Evolutionary conservation across 2,113 vertebrate genomes (phyloP), one percentile per base, ranked within the genome.

Genomic region (Plectropomus leopardus): DNA sequence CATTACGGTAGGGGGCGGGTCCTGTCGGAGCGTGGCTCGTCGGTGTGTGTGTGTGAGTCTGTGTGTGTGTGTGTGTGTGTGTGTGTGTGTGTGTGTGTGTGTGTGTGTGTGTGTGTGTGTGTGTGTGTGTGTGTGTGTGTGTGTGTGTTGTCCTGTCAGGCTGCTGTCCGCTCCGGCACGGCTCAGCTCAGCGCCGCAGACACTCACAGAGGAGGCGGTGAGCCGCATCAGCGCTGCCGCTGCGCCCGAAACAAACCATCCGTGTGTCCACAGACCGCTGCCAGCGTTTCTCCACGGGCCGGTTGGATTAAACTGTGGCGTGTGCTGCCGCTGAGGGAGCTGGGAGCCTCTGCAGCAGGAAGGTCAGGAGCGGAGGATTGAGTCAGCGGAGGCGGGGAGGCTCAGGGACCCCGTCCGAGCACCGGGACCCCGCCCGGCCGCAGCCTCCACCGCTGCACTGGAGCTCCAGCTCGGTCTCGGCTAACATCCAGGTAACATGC

Each of bases 1-100:
- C 4, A 55, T 76, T 93, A 92, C 92, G 88, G 92, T 92, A 92
- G 42, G 45, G 53, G 92, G 86, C 78, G 88, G 80, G 75, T 71
- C 72, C 73, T 70, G 57, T 13, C 19, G 86, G 81, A 86, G 85
- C 92, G 86, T 92, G 92, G 86, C 72, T n/a, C 77, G 57, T 57
- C 63, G 60, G 50, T 75, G 89, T 84, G 90, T 88, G 90, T 89
- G 85, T 87, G 67, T 78, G n/a, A 65, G 71, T 72, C 82, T 86
- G 57, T 81, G 77, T 74, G 83, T 83, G n/a, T n/a, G n/a, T n/a
- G n/a, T n/a, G n/a, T n/a, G n/a, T n/a, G n/a, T n/a, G n/a, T n/a
- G n/a, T n/a, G n/a, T n/a, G n/a, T n/a, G n/a, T n/a, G n/a, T n/a
- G n/a, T n/a, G n/a, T n/a, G n/a, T n/a, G n/a, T n/a, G n/a, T n/a